Percentiles rank a stretch among this genome's conserved stretches.
Conservation (phyloP, 2,797 vertebrate genomes). For the Coreius guichenoti region DNA sequence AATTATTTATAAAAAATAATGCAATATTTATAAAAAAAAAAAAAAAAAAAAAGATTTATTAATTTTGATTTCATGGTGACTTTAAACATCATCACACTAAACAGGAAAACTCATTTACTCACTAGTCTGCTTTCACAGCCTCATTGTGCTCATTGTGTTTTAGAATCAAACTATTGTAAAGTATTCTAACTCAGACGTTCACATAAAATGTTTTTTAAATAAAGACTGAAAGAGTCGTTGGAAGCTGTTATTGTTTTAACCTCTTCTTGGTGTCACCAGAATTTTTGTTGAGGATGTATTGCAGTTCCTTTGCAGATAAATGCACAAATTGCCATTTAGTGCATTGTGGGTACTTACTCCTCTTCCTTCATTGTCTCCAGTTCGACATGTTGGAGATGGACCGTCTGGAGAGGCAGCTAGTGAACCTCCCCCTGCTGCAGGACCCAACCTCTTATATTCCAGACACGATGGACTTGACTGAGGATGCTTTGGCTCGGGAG, state of each 20-base stretch:
- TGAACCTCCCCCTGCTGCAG: constrained; percentile 91
- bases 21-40: too few relatives aligned
- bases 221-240: neutral
- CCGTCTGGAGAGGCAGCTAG: constrained; percentile 91
- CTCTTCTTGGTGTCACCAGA: neutral
- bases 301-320: neutral
- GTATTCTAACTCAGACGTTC: neutral
- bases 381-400: constrained; percentile 99
- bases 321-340: neutral
- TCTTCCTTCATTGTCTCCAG: constrained; percentile 69
- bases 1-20: too few relatives aligned
- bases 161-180: neutral
- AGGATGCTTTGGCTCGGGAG: constrained; percentile 90
- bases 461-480: constrained; percentile 93
- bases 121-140: neutral
- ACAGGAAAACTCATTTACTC: neutral
- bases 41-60: too few relatives aligned
- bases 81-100: neutral
- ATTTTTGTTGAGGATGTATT: neutral
- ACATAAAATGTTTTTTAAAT: neutral
- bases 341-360: neutral
- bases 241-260: neutral
- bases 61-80: neutral
- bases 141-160: neutral
- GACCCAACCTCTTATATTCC: constrained; percentile 94